Percentiles rank a stretch among this genome's conserved stretches.
phyloP scores from a whole-genome alignment of 2,888 invertebrate genomes.

The Nyleta sp. region DNA sequence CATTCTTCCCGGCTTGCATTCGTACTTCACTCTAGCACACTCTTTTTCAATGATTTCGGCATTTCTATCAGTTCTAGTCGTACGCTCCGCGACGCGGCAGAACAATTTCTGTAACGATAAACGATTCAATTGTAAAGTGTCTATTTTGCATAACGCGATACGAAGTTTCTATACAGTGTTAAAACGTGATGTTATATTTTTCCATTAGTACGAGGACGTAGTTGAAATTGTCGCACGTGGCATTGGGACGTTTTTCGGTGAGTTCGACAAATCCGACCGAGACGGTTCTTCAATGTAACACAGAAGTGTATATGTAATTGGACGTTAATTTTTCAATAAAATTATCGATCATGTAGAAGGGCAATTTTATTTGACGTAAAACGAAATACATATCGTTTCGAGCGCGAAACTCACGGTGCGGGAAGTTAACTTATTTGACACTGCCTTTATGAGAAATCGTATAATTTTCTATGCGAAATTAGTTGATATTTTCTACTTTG shows the following conservation, averaged over 20 bases:
- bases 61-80: conserved; percentile 56
- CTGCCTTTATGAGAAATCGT: conserved; percentile 20
- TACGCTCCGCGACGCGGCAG: neutral
- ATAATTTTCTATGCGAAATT: conserved; percentile 26
- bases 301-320: conserved; percentile 45
- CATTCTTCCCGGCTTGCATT: conserved; percentile 40
- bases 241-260: conserved; percentile 37
- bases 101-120: conserved; percentile 15
- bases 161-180: conserved; percentile 30
- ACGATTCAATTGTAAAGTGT: conserved; percentile 44
- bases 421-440: conserved; percentile 23
- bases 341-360: conserved; percentile 22
- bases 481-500: conserved; percentile 39
- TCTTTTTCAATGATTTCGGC: conserved; percentile 25
- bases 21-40: conserved; percentile 21
- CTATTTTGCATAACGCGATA: conserved; percentile 52
- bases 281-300: conserved; percentile 31
- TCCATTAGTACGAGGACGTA: conserved; percentile 28
- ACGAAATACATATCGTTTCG: conserved; percentile 44
- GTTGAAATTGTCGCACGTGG: conserved; percentile 24
- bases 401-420: conserved; percentile 5
- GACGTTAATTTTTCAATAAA: conserved; percentile 42
- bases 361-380: conserved; percentile 6
- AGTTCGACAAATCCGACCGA: conserved; percentile 38
- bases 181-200: conserved; percentile 45